These are phyloP conservation scores for Ondatra zibethicus DNA, from an alignment of 2,113 vertebrate genomes.

Conservation along the genomic window DNA sequence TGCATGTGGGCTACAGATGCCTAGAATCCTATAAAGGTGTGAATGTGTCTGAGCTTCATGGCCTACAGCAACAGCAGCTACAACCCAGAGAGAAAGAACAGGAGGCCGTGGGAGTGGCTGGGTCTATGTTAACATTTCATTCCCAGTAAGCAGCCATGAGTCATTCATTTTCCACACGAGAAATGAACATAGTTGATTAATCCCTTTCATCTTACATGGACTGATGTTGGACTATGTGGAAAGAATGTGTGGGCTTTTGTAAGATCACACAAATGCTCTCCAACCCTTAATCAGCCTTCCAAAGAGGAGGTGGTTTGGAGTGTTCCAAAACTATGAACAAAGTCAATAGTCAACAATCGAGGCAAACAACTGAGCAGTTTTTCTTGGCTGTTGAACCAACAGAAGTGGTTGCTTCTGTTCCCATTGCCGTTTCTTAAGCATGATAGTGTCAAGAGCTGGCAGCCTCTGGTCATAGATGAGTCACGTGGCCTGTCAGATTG, in stretches of 20 bases:
- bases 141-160: neutral
- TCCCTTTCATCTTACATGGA: neutral
- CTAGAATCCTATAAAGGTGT: neutral
- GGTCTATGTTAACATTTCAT: neutral
- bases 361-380: conserved; percentile 1
- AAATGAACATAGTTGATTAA: neutral
- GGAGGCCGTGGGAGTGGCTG: neutral
- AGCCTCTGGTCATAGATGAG: neutral
- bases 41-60: neutral
- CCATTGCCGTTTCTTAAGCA: neutral
- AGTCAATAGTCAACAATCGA: neutral
- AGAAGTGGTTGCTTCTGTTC: neutral
- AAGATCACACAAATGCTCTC: neutral
- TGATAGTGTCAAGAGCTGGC: neutral
- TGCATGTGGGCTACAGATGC: neutral
- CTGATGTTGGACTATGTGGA: neutral
- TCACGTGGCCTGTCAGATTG: neutral
- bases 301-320: neutral
- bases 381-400: neutral
- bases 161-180: neutral
- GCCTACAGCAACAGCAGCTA: neutral
- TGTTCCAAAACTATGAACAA: neutral
- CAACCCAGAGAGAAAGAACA: neutral
- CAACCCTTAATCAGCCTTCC: neutral
- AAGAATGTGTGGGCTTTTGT: neutral